Base-by-base conservation (phyloP, 2,113 vertebrate genomes). In the Perccottus glenii region DNA sequence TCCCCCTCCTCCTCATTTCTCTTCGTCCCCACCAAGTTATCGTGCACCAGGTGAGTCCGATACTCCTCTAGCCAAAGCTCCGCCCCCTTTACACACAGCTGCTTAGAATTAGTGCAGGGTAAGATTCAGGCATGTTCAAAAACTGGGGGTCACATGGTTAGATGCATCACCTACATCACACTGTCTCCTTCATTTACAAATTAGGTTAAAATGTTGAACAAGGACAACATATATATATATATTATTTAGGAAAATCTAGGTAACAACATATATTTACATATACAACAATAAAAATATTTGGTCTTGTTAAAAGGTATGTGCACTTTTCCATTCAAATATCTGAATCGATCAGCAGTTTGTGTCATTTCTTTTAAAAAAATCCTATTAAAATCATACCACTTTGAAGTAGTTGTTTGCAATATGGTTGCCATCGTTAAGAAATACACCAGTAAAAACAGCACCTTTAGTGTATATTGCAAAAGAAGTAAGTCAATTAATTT, bases 11-110 rank as follows among this genome's bases (percentile, higher is more conserved):
- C 93, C 96, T 88, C 96, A 97, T 86, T 94, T 96, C 85, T 94
- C 95, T 88, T 94, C 94, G 83, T 93, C 96, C 66, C 94, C 95
- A 32, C 94, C 96, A 91, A 95, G 95, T 91, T 98, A 98, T 93
- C 94, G 96, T 90, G 94, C 95, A 81, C 95, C 96, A 98, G 97
- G 97, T 99, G 88, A 87, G 97, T 98, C 56, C 55, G 57, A 81
- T 68, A 67, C 77, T 59, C 72, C 79, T 70, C 77, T 62, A 36
- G 3, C n/a, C 64, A 69, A 68, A 53, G 73, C 80, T 77, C 87
- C 85, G 57, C 82, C 84, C 67, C 55, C 73, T 40, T 56, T 50
- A 59, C 50, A 33, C 71, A 66, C 62, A 52, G 70, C 14, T 55
- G 63, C 70, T 63, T 15, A n/a, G 38, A 67, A 64, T 82, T 62